Conservation (phyloP, 2,113 vertebrate species). For the Neodon shergylaensis region DNA sequence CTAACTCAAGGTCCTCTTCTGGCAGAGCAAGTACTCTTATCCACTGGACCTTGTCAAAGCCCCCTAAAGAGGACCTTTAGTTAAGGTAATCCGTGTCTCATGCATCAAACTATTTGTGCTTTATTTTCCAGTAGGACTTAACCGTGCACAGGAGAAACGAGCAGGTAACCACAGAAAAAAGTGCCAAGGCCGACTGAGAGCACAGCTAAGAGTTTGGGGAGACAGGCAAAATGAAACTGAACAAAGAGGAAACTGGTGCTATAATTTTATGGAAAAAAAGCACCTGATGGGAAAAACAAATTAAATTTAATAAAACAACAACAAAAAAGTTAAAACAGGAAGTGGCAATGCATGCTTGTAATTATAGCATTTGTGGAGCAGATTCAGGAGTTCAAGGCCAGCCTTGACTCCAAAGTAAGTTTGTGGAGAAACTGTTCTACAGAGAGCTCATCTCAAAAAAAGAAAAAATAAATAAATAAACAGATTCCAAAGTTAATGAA, state of each 20-base stretch:
- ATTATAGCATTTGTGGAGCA: neutral
- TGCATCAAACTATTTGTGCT: neutral
- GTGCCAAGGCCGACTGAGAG: neutral
- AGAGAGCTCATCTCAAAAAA: neutral
- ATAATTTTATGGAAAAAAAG: conserved; percentile 39
- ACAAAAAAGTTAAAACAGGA: neutral
- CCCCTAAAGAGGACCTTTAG: neutral
- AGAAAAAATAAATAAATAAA: neutral
- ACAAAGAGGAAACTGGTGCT: neutral
- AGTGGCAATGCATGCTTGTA: neutral
- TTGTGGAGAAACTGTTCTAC: neutral
- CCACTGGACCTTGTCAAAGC: neutral
- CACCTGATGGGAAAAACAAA: conserved; percentile 15
- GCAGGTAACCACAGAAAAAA: conserved; percentile 51
- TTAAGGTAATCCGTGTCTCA: neutral
- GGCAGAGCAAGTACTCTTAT: neutral
- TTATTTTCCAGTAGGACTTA: neutral
- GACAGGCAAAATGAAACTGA: conserved; percentile 45
- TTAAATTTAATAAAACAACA: conserved; percentile 11
- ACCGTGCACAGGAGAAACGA: neutral
- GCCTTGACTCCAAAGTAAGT: neutral
- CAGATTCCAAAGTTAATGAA: conserved; percentile 39
- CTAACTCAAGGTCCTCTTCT: neutral
- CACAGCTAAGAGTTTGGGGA: neutral
- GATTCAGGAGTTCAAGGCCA: neutral